Evolutionary conservation across 2,113 vertebrate genomes (phyloP).

Genomic region (Myotis lucifugus): DNA sequence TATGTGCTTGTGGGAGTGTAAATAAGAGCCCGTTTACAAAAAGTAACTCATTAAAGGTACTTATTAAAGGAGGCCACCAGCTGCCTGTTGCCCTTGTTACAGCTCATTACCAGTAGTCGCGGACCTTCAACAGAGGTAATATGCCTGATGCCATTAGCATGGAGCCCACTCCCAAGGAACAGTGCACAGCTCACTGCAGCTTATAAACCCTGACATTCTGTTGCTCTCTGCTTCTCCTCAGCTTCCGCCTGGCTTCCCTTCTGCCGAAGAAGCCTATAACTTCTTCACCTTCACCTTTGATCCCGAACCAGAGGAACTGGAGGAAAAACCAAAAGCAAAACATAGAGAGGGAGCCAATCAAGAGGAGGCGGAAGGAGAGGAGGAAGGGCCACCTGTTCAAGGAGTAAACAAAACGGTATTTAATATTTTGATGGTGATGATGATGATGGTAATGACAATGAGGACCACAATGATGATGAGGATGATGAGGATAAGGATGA

Average conservation of each 20-base stretch:
- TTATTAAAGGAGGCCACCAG: background rate
- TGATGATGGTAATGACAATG: background rate
- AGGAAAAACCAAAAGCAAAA: slow-evolving; percentile 61
- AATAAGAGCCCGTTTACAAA: background rate
- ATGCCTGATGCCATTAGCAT: background rate
- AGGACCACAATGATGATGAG: rapidly evolving
- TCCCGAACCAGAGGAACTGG: slow-evolving; percentile 82
- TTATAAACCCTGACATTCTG: background rate
- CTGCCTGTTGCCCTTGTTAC: background rate
- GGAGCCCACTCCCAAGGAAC: background rate
- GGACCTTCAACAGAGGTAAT: background rate
- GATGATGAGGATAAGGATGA: no score
- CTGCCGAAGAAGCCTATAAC: slow-evolving; percentile 91
- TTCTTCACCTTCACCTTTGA: slow-evolving; percentile 97
- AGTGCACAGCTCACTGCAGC: background rate
- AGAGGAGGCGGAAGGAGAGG: slow-evolving; percentile 79
- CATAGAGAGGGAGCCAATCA: slow-evolving; percentile 13
- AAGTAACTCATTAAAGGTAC: background rate
- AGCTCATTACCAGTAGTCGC: background rate
- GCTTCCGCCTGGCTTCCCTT: slow-evolving; percentile 86
- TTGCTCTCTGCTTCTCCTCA: slow-evolving; percentile 15
- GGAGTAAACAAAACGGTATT: slow-evolving; percentile 77
- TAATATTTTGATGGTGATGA: rapidly evolving
- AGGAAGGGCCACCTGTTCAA: slow-evolving; percentile 45
- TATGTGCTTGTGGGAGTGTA: background rate